phyloP scores from a whole-genome alignment of 2,888 invertebrate species.

The Thera britannica region DNA sequence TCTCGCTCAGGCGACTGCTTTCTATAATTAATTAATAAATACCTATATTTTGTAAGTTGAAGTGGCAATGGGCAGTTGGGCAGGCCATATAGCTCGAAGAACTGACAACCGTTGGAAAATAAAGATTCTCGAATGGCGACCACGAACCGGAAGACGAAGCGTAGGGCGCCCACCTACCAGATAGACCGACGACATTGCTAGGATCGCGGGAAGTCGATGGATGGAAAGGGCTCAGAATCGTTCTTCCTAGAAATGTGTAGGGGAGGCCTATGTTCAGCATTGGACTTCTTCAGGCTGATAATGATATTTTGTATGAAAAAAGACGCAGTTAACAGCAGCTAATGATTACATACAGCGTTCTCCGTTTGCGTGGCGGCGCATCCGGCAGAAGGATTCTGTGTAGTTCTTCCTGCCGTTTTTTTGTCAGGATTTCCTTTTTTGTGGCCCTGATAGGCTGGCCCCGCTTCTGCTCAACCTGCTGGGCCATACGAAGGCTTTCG shows the following conservation, averaged over 20 bases:
- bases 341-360: slow-evolving; percentile 4
- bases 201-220: too few species aligned
- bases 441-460: neutral
- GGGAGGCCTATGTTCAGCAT: too few species aligned
- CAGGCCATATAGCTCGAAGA: too few species aligned
- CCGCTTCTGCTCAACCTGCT: neutral
- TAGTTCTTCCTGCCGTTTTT: neutral
- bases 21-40: neutral
- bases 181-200: too few species aligned
- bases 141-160: too few species aligned
- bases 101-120: too few species aligned
- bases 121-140: too few species aligned
- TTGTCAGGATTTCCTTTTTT: neutral
- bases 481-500: neutral
- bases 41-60: neutral
- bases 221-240: too few species aligned
- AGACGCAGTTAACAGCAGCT: slow-evolving; percentile 3
- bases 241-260: too few species aligned
- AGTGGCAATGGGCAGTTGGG: too few species aligned
- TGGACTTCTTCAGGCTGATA: too few species aligned
- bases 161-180: too few species aligned
- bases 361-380: slow-evolving; percentile 5
- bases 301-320: neutral
- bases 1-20: slow-evolving; percentile 1
- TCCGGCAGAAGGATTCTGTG: slow-evolving; percentile 3